Percentiles rank a stretch among this genome's conserved stretches.
phyloP scores from a whole-genome alignment of 2,888 invertebrate species.

The Mongoloraphidia duomilia region DNA sequence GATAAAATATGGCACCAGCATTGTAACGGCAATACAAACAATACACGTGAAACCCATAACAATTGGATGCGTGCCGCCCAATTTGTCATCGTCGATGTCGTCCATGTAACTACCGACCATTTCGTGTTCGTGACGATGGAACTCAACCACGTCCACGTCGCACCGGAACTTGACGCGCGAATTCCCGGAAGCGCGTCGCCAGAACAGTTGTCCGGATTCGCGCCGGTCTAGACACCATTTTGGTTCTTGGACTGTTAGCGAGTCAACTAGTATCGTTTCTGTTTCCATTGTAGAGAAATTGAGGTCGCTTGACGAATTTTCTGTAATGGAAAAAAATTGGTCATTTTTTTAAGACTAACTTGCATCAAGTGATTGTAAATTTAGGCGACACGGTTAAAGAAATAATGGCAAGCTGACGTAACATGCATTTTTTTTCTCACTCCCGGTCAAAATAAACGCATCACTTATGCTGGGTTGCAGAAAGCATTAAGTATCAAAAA shows the following conservation, averaged over 20 bases:
- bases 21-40: slow-evolving; percentile 34
- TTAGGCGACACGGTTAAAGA: too few species aligned
- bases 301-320: too few species aligned
- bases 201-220: slow-evolving; percentile 26
- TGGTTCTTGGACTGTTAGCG: slow-evolving; percentile 22
- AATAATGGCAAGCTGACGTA: too few species aligned
- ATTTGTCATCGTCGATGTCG: background rate
- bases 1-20: slow-evolving; percentile 36
- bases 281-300: too few species aligned
- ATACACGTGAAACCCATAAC: slow-evolving; percentile 36
- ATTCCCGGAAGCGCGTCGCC: slow-evolving; percentile 26
- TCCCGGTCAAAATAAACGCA: too few species aligned
- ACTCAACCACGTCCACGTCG: slow-evolving; percentile 39
- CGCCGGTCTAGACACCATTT: slow-evolving; percentile 29
- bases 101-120: slow-evolving; percentile 22
- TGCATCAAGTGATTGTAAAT: too few species aligned
- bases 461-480: too few species aligned
- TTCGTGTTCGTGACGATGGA: slow-evolving; percentile 33
- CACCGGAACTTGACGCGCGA: slow-evolving; percentile 36
- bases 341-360: too few species aligned
- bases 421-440: too few species aligned
- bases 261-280: background rate
- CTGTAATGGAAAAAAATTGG: too few species aligned
- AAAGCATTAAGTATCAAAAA: too few species aligned
- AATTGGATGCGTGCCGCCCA: slow-evolving; percentile 23